These are phyloP conservation scores for Meloidogyne hapla DNA, from an alignment of 1,140 invertebrate species.

Conservation along the genomic window DNA sequence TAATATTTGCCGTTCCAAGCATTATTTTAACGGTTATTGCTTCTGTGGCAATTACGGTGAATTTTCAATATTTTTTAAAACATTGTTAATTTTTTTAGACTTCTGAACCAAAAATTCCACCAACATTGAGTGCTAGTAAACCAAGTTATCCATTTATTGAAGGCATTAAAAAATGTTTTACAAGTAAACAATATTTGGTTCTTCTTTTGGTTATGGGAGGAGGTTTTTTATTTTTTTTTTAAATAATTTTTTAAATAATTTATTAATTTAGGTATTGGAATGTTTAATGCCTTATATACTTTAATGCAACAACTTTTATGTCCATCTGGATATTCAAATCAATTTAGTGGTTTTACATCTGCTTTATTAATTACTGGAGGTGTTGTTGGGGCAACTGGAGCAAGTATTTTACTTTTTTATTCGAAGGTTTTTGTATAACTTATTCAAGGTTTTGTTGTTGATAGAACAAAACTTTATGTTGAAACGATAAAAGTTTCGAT, in stretches of 20 bases:
- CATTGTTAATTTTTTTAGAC: slow-evolving; percentile 25
- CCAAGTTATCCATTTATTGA: slow-evolving; percentile 56
- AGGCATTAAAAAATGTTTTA: slow-evolving; percentile 56
- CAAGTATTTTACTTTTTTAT: slow-evolving; percentile 36
- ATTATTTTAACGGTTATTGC: slow-evolving; percentile 51
- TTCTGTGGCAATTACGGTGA: slow-evolving; percentile 48
- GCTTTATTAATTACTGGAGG: slow-evolving; percentile 63
- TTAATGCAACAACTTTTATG: slow-evolving; percentile 62
- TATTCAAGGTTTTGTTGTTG: slow-evolving; percentile 59
- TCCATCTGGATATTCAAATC: slow-evolving; percentile 58
- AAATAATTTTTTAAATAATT: neutral
- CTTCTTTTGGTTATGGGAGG: slow-evolving; percentile 60
- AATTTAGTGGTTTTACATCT: slow-evolving; percentile 52
- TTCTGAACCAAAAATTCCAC: slow-evolving; percentile 62
- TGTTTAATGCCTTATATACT: slow-evolving; percentile 64
- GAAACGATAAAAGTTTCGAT: slow-evolving; percentile 62
- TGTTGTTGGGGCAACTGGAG: slow-evolving; percentile 56
- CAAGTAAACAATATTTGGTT: slow-evolving; percentile 55
- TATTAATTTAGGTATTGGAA: slow-evolving; percentile 50
- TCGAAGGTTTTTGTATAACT: slow-evolving; percentile 18
- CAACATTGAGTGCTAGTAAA: slow-evolving; percentile 53
- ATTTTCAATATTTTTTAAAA: neutral
- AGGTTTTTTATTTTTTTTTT: neutral
- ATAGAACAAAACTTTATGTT: slow-evolving; percentile 56
- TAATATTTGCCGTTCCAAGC: slow-evolving; percentile 52